phyloP scores from a whole-genome alignment of 1,140 invertebrate genomes.

The Myzus persicae region DNA sequence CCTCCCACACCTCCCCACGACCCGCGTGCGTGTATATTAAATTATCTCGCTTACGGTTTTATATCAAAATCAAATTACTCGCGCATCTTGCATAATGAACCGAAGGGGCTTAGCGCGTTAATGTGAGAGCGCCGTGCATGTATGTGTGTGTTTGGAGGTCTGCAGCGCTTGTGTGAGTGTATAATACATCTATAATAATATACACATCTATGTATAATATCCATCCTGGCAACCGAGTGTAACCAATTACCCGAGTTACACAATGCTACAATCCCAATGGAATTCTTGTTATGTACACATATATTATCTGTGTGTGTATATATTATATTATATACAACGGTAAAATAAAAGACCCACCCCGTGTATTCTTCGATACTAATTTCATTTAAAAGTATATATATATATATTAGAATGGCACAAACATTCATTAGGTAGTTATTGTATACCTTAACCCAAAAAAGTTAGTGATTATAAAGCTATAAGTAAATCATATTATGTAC shows the following conservation, averaged over 20 bases:
- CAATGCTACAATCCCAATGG: conserved; percentile 27
- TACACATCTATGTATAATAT: not conserved
- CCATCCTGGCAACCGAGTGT: conserved; percentile 29
- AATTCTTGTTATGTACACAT: conserved; percentile 24
- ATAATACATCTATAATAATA: not conserved
- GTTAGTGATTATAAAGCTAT: not conserved
- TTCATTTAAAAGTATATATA: conserved; percentile 15
- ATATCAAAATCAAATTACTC: conserved; percentile 52
- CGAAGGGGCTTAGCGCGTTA: conserved; percentile 49
- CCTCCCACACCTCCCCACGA: not conserved
- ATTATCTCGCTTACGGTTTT: conserved; percentile 51
- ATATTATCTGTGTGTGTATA: not conserved
- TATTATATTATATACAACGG: not conserved
- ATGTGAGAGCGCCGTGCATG: conserved; percentile 11
- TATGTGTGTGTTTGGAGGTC: conserved; percentile 11
- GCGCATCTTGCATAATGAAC: conserved; percentile 52
- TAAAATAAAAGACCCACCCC: conserved; percentile 34
- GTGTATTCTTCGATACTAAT: conserved; percentile 14
- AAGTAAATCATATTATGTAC: not conserved
- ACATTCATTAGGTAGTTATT: not conserved
- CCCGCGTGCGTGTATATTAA: not conserved
- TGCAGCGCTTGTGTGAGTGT: not conserved
- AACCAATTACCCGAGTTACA: conserved; percentile 49
- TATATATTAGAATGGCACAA: not conserved
- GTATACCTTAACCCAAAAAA: not conserved